phyloP scores from a whole-genome alignment of 1,140 invertebrate genomes.

The Laupala kohalensis region DNA sequence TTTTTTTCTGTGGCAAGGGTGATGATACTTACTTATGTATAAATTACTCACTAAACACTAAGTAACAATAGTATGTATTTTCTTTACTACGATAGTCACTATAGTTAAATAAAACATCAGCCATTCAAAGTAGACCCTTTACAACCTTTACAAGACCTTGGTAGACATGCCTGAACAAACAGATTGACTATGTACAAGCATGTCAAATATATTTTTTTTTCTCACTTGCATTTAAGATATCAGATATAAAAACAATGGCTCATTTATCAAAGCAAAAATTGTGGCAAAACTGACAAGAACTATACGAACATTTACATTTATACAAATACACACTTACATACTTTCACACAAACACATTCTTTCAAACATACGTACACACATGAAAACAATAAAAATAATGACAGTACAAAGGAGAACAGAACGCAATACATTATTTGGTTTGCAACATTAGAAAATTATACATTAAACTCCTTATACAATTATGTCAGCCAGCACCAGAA shows the following conservation, averaged over 20 bases:
- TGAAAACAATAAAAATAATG: not conserved
- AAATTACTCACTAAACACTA: conserved; percentile 14
- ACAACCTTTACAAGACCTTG: conserved; percentile 7
- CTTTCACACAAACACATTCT: not conserved
- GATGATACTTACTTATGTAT: conserved; percentile 9
- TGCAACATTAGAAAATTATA: not conserved
- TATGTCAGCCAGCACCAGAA: not conserved
- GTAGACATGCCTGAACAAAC: not conserved
- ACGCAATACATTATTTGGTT: not conserved
- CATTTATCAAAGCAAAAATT: conserved; percentile 8
- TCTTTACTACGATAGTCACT: conserved; percentile 10
- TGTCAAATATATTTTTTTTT: conserved; percentile 5
- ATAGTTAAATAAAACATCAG: conserved; percentile 15
- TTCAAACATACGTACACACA: not conserved
- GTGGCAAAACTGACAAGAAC: not conserved
- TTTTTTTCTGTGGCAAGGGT: not conserved
- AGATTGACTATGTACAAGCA: conserved; percentile 9
- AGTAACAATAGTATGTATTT: conserved; percentile 14
- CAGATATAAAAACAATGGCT: not conserved
- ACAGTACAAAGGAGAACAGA: not conserved
- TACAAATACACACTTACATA: conserved; percentile 1
- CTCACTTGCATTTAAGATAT: conserved; percentile 8
- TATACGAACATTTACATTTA: conserved; percentile 10
- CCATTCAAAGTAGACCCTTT: conserved; percentile 10
- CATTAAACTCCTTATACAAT: not conserved